Evolutionary conservation across 2,113 vertebrate genomes (phyloP), one percentile per base, ranked within the genome.

Genomic region (Pristiophorus japonicus): DNA sequence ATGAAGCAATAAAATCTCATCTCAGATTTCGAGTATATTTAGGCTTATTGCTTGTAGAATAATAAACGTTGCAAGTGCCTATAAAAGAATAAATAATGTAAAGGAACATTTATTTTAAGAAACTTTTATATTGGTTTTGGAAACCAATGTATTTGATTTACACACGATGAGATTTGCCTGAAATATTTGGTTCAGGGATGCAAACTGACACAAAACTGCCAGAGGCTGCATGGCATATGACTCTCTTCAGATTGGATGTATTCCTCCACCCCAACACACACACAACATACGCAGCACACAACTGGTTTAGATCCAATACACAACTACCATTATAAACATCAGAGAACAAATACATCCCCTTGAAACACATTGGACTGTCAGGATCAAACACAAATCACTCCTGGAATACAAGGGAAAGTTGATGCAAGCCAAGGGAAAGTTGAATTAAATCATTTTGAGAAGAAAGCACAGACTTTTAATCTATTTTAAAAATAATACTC

Each of bases 101-200:
- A 94, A 70, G 92, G 24, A 45, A 70, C 92, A 73, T 73, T 7
- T 30, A 51, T 94, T 94, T 70, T 67, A 94, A 73, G 66, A 34
- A 47, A 45, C 24, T 51, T 70, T 51, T 4, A 27, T 70, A 30
- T 70, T 94, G 66, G 12, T 70, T 70, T 94, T 70, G 93, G 42
- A 70, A 70, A 34, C 65, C 7, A 73, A 34, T 11, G 24, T 51
- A 94, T 47, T 94, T 70, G 42, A 70, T 73, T 93, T 70, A 73
- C 4, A 30, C 5, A 11, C 34, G 45, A 70, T 67, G 11, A 94
- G 65, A 16, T 67, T 47, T 94, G 65, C 45, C 63, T 42, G 62
- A 93, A 66, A 66, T 42, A 24, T 70, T 73, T 22, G 42, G 63
- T 70, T 51, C 8, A 59, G 47, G 22, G 22, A 51, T 87, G 42